Base-by-base conservation (phyloP, 2,113 vertebrate species). In the Caranx ignobilis region DNA sequence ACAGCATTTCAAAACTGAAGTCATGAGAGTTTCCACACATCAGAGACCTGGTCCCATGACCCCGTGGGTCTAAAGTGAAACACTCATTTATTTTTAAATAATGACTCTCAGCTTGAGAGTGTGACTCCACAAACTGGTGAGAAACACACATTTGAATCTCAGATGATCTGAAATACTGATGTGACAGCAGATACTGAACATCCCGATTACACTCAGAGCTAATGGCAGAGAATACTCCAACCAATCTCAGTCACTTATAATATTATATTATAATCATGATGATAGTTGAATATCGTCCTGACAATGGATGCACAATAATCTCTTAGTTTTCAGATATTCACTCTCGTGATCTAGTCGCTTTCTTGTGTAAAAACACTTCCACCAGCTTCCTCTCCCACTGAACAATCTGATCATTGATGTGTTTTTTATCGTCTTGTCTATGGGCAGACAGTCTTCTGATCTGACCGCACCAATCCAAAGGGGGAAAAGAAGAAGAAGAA, bases 1-100 rank as follows among this genome's bases (percentile, higher is more conserved):
- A 39, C 47, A 62, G 15, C 16, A n/a, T 68, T 81, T 86, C 16
- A 75, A 70, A 83, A 86, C 57, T 0, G 3, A 41, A 81, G 82
- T 86, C 73, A 81, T n/a, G 76, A 75, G 68, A 75, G 31, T 67
- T 82, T 72, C 47, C 56, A 65, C 71, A 61, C 61, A n/a, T 37
- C 35, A 0, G 11, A 3, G 66, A 75, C 60, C 1, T 0, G 15
- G 65, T 84, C 85, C 37, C 69, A 26, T 92, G 90, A 89, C 43
- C 54, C 63, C 16, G 13, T 64, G 47, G 64, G 63, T 74, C 16
- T 64, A 50, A 26, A 0, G 16, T 61, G 52, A 56, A 4, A 6
- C 18, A 45, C 31, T 65, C 60, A 59, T 8, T 52, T 55, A 21
- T 62, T 45, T 18, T 26, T 2, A 4, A 16, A 11, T 18, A 31